Evolutionary conservation across 2,113 vertebrate species (phyloP).

Genomic region (Origma solitaria): DNA sequence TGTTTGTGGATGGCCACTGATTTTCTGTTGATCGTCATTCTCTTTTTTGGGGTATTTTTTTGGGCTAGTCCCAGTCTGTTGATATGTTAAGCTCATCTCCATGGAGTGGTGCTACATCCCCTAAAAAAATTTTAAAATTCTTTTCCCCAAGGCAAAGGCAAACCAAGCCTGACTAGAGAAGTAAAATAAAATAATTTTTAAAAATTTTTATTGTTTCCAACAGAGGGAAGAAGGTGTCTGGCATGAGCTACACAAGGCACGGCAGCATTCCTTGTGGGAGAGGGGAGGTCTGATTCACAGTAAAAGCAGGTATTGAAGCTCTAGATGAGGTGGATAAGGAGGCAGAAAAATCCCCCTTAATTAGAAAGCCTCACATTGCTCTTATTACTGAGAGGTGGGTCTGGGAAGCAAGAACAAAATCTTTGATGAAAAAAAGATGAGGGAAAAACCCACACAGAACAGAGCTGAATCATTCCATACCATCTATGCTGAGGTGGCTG

Average conservation of each 20-base stretch:
- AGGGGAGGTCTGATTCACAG: background rate
- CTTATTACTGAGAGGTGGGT: background rate
- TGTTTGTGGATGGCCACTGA: too few relatives aligned
- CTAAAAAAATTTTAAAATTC: too few relatives aligned
- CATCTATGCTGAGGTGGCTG: background rate
- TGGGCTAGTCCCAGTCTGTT: too few relatives aligned
- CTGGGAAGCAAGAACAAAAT: background rate
- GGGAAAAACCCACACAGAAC: background rate
- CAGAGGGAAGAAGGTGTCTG: background rate
- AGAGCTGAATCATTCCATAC: background rate
- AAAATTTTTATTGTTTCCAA: too few relatives aligned
- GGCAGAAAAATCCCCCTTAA: background rate
- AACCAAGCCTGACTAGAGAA: too few relatives aligned
- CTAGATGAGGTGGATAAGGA: background rate
- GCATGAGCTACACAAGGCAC: background rate
- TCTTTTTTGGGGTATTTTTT: too few relatives aligned
- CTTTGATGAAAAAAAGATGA: background rate
- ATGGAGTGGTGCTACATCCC: too few relatives aligned
- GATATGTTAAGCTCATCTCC: too few relatives aligned
- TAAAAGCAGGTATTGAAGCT: background rate
- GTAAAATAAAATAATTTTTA: too few relatives aligned
- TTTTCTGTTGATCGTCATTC: too few relatives aligned
- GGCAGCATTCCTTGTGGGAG: background rate
- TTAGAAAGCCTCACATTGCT: background rate
- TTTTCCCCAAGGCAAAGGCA: too few relatives aligned